Percentiles rank a stretch among this genome's conserved stretches.
Evolutionary conservation across 2,888 invertebrate species (phyloP).

Genomic region (Empis livida): DNA sequence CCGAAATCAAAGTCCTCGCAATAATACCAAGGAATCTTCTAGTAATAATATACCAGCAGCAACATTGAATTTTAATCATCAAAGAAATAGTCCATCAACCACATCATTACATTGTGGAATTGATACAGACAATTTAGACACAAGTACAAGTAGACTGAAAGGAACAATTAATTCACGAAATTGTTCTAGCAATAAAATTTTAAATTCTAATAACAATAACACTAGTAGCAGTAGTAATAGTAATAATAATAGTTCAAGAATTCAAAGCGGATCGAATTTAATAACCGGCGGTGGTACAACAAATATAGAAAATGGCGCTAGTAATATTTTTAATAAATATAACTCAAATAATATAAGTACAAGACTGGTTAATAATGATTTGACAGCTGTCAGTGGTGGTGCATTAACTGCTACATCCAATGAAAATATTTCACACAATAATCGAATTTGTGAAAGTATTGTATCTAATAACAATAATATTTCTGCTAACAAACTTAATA

Average conservation of each 20-base stretch:
- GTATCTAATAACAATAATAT: no score
- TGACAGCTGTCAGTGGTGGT: no score
- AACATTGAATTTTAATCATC: slow-evolving; percentile 9
- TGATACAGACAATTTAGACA: background rate
- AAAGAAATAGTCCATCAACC: no score
- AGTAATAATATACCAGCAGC: slow-evolving; percentile 13
- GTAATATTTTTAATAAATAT: background rate
- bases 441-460: no score
- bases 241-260: background rate
- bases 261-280: no score
- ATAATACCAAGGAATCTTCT: background rate
- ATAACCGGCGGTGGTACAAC: no score
- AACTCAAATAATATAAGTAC: slow-evolving; percentile 1
- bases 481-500: no score
- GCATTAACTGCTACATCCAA: no score
- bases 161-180: slow-evolving; percentile 2
- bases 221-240: slow-evolving; percentile 1
- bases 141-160: slow-evolving; percentile 6
- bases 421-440: no score
- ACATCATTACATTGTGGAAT: no score
- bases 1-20: background rate
- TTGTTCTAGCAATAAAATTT: slow-evolving; percentile 1
- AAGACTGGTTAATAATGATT: slow-evolving; percentile 3
- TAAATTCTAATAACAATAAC: background rate
- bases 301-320: background rate